These are phyloP conservation scores for Hesperophylax magnus DNA, from an alignment of 1,140 invertebrate species.

Conservation along the genomic window DNA sequence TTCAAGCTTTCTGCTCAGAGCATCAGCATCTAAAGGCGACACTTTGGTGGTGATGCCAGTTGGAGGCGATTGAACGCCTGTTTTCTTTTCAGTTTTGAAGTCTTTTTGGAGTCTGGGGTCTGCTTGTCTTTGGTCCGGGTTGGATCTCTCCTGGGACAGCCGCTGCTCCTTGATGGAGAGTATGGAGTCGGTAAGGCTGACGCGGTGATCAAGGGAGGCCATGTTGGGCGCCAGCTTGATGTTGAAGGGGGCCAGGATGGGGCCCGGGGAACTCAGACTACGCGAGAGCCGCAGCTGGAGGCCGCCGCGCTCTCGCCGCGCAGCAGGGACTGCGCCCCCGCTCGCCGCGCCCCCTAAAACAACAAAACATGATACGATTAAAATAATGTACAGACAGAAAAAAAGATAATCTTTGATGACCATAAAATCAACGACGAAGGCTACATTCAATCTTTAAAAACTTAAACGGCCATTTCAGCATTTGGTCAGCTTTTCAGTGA, in stretches of 20 bases:
- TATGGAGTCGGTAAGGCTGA: constrained; percentile 7
- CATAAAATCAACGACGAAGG: neutral
- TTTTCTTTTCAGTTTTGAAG: constrained; percentile 54
- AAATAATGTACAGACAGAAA: neutral
- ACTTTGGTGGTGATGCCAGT: constrained; percentile 60
- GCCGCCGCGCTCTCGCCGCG: constrained; percentile 42
- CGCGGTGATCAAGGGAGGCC: constrained; percentile 56
- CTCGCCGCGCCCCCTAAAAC: constrained; percentile 42
- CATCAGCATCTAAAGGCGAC: constrained; percentile 61
- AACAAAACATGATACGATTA: neutral
- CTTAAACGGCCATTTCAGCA: neutral
- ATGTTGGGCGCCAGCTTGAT: constrained; percentile 49
- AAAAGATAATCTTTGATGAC: neutral
- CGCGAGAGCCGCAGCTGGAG: constrained; percentile 54
- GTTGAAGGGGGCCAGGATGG: constrained; percentile 5
- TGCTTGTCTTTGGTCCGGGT: constrained; percentile 53
- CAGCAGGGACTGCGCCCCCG: constrained; percentile 40
- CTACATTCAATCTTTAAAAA: neutral
- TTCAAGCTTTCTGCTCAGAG: constrained; percentile 62
- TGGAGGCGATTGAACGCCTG: neutral
- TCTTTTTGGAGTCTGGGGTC: constrained; percentile 60
- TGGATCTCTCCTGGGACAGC: neutral
- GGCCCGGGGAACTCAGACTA: constrained; percentile 51
- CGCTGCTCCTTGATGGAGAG: constrained; percentile 23
- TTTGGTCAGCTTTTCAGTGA: neutral